Percentiles rank a stretch among this genome's conserved stretches.
Conservation (phyloP, 2,888 invertebrate species). For the Cephalotes varians region DNA sequence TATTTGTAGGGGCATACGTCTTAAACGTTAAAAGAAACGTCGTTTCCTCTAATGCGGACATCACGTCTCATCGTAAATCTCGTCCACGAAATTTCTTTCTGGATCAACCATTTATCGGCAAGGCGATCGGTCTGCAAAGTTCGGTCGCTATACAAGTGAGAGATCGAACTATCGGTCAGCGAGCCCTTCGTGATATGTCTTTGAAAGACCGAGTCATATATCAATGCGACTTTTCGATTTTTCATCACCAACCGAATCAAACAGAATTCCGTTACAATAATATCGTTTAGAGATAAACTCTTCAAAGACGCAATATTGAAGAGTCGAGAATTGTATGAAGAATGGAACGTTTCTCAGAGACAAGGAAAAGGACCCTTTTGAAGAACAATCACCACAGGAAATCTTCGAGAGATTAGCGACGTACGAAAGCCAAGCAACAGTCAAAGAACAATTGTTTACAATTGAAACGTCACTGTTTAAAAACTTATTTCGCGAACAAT, state of each 20-base stretch:
- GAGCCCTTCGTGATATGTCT: background rate
- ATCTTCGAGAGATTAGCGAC: conserved; percentile 38
- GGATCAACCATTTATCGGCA: conserved; percentile 13
- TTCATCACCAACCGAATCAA: conserved; percentile 65
- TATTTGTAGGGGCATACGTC: conserved; percentile 67
- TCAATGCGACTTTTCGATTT: background rate
- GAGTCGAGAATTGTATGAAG: conserved; percentile 27
- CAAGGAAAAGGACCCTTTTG: conserved; percentile 28
- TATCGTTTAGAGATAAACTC: conserved; percentile 53
- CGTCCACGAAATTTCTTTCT: conserved; percentile 41
- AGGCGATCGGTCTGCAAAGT: conserved; percentile 7
- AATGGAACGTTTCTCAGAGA: conserved; percentile 56
- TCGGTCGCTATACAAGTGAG: background rate
- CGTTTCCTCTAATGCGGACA: conserved; percentile 67
- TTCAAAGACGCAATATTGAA: conserved; percentile 53
- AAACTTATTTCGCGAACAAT: conserved; percentile 37
- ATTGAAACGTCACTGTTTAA: background rate
- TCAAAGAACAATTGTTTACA: conserved; percentile 30
- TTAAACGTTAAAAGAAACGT: conserved; percentile 60
- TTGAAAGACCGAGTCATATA: conserved; percentile 1
- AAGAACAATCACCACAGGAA: conserved; percentile 5
- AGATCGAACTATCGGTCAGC: background rate
- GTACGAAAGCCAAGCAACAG: conserved; percentile 24
- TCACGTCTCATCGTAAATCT: conserved; percentile 69
- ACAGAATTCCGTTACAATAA: conserved; percentile 57